Conservation (phyloP, 2,888 invertebrate species). For the Ennomos fuscantarius region DNA sequence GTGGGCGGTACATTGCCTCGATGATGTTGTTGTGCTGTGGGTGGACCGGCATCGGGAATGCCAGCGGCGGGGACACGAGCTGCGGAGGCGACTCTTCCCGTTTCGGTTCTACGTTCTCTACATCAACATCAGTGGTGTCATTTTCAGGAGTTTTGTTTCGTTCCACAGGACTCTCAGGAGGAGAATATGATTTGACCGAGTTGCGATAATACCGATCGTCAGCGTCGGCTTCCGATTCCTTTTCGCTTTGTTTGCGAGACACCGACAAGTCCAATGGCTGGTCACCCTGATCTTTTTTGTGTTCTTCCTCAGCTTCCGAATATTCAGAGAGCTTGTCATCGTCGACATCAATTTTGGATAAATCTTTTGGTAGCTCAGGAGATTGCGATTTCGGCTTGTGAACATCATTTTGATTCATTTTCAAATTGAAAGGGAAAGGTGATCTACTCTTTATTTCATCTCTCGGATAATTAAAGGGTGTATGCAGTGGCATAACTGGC, state of each 20-base stretch:
- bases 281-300: slow-evolving; percentile 81
- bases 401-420: slow-evolving; percentile 65
- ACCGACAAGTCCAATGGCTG: slow-evolving; percentile 91
- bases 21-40: slow-evolving; percentile 90
- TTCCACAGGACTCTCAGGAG: slow-evolving; percentile 72
- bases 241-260: slow-evolving; percentile 80
- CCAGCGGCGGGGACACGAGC: slow-evolving; percentile 85
- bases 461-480: slow-evolving; percentile 64
- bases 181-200: slow-evolving; percentile 76
- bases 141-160: slow-evolving; percentile 77
- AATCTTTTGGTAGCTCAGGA: slow-evolving; percentile 67
- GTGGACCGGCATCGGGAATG: slow-evolving; percentile 93
- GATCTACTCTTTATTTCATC: slow-evolving; percentile 71
- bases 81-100: slow-evolving; percentile 72
- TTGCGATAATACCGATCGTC: slow-evolving; percentile 75
- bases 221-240: slow-evolving; percentile 70
- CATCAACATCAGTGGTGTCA: slow-evolving; percentile 84
- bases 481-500: slow-evolving; percentile 85
- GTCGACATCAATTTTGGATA: slow-evolving; percentile 62
- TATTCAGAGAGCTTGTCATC: slow-evolving; percentile 66
- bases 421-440: slow-evolving; percentile 68
- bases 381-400: slow-evolving; percentile 58
- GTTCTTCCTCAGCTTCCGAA: slow-evolving; percentile 69
- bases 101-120: slow-evolving; percentile 81
- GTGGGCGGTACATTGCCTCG: slow-evolving; percentile 89